Percentiles rank a stretch among this genome's conserved stretches.
phyloP scores from a whole-genome alignment of 2,888 invertebrate species.

The Andricus curvator region DNA sequence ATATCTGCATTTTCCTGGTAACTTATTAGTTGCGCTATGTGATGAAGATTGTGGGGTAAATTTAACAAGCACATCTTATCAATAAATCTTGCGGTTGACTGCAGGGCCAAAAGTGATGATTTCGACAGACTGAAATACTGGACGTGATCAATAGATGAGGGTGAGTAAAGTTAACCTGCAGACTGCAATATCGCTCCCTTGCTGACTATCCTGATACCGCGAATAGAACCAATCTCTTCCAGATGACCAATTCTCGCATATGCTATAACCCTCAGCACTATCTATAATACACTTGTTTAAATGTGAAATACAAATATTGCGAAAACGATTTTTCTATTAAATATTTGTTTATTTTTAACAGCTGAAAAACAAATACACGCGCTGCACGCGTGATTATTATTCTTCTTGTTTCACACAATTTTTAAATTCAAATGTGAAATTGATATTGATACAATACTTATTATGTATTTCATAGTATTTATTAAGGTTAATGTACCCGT shows the following conservation, averaged over 20 bases:
- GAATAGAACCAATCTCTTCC: conserved; percentile 33
- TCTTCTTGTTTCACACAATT: too few species aligned
- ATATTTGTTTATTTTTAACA: neutral
- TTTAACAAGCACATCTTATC: conserved; percentile 22
- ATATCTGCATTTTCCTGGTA: neutral
- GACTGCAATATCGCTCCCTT: neutral
- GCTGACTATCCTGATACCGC: neutral
- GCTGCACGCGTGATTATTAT: too few species aligned
- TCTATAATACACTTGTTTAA: neutral
- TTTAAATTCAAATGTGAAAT: too few species aligned
- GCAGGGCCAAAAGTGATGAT: neutral
- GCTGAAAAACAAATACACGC: too few species aligned
- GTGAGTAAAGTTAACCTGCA: neutral
- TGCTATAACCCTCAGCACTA: neutral
- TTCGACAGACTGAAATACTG: neutral
- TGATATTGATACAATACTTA: too few species aligned
- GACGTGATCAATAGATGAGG: neutral
- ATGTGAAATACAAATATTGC: neutral
- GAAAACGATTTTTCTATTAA: too few species aligned
- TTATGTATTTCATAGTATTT: too few species aligned
- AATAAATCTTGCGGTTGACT: conserved; percentile 23
- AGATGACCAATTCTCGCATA: neutral
- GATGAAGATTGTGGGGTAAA: conserved; percentile 1
- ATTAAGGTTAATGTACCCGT: too few species aligned
- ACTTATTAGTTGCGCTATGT: conserved; percentile 4